Evolutionary conservation across 1,140 invertebrate species (phyloP).

Genomic region (Macrocentrus cingulum): DNA sequence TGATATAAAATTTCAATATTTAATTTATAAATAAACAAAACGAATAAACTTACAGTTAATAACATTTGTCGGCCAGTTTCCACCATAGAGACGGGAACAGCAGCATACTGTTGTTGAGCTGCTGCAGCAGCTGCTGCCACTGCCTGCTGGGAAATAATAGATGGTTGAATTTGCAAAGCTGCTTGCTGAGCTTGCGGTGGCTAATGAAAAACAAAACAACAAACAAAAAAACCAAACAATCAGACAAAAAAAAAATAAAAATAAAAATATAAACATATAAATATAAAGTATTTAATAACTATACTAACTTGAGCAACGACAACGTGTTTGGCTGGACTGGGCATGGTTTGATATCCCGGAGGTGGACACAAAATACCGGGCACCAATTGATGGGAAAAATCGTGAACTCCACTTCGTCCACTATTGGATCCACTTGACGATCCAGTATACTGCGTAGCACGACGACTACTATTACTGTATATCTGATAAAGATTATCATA

Average conservation of each 20-base stretch:
- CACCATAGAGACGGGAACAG: constrained; percentile 85
- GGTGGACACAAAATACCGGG: constrained; percentile 88
- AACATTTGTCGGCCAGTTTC: constrained; percentile 74
- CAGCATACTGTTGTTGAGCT: constrained; percentile 78
- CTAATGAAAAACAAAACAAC: constrained; percentile 29
- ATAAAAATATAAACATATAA: neutral
- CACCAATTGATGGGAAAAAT: constrained; percentile 83
- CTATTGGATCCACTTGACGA: constrained; percentile 53
- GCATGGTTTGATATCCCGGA: constrained; percentile 80
- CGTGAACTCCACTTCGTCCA: constrained; percentile 59
- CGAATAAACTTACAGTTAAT: constrained; percentile 59
- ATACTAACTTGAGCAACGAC: constrained; percentile 70
- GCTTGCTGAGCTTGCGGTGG: constrained; percentile 56
- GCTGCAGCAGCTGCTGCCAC: constrained; percentile 60
- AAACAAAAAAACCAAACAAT: neutral
- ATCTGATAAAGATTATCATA: constrained; percentile 82
- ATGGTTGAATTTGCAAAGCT: constrained; percentile 68
- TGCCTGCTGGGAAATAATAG: constrained; percentile 69
- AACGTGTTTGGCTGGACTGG: constrained; percentile 83
- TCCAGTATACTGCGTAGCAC: constrained; percentile 63
- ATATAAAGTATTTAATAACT: neutral
- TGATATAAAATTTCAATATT: constrained; percentile 9
- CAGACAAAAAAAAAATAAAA: neutral
- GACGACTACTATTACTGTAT: constrained; percentile 74
- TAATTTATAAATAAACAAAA: constrained; percentile 1